phyloP scores from a whole-genome alignment of 2,113 vertebrate species.

The Callithrix jacchus region DNA sequence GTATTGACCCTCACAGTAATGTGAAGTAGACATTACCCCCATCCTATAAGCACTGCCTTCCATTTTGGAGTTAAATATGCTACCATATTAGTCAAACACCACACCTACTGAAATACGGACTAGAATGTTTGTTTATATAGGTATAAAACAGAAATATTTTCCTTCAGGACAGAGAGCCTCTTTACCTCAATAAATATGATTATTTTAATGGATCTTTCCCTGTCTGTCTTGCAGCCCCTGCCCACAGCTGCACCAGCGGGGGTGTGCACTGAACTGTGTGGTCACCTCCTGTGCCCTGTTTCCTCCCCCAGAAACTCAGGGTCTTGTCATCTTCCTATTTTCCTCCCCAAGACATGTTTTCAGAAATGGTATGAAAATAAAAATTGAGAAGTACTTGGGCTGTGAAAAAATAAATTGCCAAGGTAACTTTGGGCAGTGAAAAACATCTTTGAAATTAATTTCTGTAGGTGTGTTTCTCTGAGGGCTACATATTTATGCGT shows the following conservation, averaged over 20 bases:
- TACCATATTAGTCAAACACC: not conserved
- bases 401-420: not conserved
- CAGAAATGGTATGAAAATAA: constrained; percentile 38
- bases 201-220: not conserved
- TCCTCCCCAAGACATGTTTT: constrained; percentile 14
- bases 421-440: not conserved
- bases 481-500: not conserved
- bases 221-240: not conserved
- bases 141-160: not conserved
- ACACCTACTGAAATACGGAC: not conserved
- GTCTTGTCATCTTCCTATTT: not conserved
- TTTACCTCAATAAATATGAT: not conserved
- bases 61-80: not conserved
- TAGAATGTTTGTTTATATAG: constrained; percentile 3
- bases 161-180: not conserved
- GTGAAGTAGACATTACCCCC: not conserved
- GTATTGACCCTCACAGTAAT: not conserved
- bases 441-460: not conserved
- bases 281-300: not conserved
- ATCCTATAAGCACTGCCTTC: not conserved
- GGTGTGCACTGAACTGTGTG: not conserved
- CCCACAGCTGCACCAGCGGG: not conserved
- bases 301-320: not conserved
- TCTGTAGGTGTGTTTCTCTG: not conserved
- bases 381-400: not conserved